Conservation (phyloP, 2,797 vertebrate species). For the Poecile montanus region DNA sequence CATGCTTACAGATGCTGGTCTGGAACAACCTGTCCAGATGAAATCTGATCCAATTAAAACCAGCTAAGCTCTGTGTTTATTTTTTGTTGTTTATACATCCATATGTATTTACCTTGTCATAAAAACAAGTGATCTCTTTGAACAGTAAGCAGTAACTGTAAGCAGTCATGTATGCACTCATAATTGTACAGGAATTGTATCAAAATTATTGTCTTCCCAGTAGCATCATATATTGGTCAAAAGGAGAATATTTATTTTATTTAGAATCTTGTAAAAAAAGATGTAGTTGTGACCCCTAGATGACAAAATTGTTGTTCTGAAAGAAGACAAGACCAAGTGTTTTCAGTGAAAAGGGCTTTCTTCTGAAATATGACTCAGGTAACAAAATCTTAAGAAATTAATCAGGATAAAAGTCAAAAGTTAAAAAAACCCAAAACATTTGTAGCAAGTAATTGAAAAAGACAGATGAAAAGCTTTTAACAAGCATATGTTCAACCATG, state of each 20-base stretch:
- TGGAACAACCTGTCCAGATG: background rate
- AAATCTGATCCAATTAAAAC: background rate
- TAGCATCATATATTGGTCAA: background rate
- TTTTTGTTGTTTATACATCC: background rate
- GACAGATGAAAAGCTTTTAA: background rate
- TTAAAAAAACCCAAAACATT: background rate
- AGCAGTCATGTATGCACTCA: background rate
- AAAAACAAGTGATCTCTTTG: background rate
- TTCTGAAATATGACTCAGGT: background rate
- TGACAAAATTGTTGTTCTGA: background rate
- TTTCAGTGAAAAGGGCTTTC: background rate
- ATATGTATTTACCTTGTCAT: background rate
- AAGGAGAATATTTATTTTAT: background rate
- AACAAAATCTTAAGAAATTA: background rate
- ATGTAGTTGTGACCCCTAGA: fast-evolving
- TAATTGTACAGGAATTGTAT: background rate
- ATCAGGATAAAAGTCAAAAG: background rate
- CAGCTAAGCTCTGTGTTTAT: background rate
- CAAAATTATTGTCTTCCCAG: background rate
- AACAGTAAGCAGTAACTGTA: background rate
- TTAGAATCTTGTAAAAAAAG: background rate
- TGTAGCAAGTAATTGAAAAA: background rate
- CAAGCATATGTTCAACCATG: background rate
- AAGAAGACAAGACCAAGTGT: background rate
- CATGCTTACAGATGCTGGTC: background rate